phyloP scores from a whole-genome alignment of 2,797 vertebrate genomes.

The Neoniphon sammara region DNA sequence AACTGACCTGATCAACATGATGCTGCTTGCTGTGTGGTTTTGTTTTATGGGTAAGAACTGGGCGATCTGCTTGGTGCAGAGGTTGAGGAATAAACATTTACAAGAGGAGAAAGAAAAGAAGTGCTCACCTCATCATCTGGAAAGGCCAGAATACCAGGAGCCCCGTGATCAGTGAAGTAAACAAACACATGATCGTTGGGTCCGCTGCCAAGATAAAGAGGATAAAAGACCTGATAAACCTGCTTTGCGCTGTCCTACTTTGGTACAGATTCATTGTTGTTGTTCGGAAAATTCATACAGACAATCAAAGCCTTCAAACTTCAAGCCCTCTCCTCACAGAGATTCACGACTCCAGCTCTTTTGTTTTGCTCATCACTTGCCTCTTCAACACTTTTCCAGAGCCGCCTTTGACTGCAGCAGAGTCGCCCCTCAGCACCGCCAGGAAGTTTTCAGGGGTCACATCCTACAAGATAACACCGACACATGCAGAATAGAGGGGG shows the following conservation, averaged over 20 bases:
- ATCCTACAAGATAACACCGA: constrained; percentile 73
- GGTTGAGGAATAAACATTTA: neutral
- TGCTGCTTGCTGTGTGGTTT: neutral
- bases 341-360: neutral
- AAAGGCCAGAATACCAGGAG: constrained; percentile 91
- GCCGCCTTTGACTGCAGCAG: constrained; percentile 85
- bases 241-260: neutral
- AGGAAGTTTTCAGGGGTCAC: constrained; percentile 95
- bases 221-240: constrained; percentile 8
- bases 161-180: constrained; percentile 97
- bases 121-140: constrained; percentile 90
- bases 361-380: constrained; percentile 70
- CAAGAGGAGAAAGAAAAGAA: constrained; percentile 26
- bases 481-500: constrained; percentile 3
- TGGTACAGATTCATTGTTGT: neutral
- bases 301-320: no score
- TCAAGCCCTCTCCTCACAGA: no score
- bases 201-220: constrained; percentile 83
- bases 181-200: constrained; percentile 94
- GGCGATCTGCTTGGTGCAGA: no score
- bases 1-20: neutral
- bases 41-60: neutral
- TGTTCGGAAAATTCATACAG: no score
- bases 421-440: constrained; percentile 91
- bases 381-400: constrained; percentile 95